A percentile compares a stretch with the other conserved stretches of the same genome.
Evolutionary conservation across 2,888 invertebrate species (phyloP).

Genomic region (Tromatobia lineatoria): DNA sequence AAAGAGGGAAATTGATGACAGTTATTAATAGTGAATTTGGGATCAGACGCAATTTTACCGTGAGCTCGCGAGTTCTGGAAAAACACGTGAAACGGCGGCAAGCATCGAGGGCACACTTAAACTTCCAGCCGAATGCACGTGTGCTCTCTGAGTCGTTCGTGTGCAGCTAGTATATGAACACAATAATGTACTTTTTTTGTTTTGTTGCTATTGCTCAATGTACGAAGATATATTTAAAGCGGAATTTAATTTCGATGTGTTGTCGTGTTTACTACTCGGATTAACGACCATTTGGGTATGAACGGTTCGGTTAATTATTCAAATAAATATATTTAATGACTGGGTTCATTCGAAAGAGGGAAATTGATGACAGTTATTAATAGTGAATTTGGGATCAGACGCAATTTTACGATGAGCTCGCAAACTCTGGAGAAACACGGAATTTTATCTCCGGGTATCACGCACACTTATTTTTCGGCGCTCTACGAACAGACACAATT

Average conservation of each 20-base stretch:
- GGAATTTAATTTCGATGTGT: neutral
- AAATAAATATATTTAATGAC: too few relatives aligned
- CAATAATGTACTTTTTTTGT: conserved; percentile 29
- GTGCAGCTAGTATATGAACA: neutral
- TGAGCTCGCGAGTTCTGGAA: conserved; percentile 40
- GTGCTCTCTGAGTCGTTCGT: neutral
- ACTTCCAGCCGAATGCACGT: conserved; percentile 20
- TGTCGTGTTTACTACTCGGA: neutral
- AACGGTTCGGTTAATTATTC: too few relatives aligned
- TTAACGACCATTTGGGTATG: too few relatives aligned
- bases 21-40: too few relatives aligned
- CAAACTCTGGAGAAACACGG: too few relatives aligned
- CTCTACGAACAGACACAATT: conserved; percentile 50
- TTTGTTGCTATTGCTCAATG: neutral
- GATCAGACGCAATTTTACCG: conserved; percentile 48
- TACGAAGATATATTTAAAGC: neutral
- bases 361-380: too few relatives aligned
- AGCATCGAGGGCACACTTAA: conserved; percentile 43
- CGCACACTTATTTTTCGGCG: conserved; percentile 53
- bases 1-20: too few relatives aligned
- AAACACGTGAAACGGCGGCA: conserved; percentile 44
- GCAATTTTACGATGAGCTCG: too few relatives aligned
- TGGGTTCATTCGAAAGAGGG: too few relatives aligned
- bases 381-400: too few relatives aligned
- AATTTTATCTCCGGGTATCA: too few relatives aligned